Conservation (phyloP, 2,797 vertebrate species). For the Pantherophis alleghaniensis region DNA sequence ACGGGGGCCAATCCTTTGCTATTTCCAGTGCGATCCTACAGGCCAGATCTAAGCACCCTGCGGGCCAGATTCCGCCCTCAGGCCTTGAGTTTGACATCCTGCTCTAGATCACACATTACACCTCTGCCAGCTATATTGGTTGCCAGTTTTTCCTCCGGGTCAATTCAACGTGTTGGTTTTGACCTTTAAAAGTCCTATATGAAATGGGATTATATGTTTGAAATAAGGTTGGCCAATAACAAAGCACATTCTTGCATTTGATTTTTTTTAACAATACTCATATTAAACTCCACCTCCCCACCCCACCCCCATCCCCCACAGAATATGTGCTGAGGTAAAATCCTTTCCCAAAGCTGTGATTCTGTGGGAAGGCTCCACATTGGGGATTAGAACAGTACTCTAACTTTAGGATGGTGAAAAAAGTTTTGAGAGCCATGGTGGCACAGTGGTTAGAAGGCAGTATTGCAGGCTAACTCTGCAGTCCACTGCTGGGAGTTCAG, state of each 20-base stretch:
- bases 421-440: background rate
- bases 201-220: background rate
- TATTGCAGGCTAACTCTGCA: background rate
- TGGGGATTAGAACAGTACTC: background rate
- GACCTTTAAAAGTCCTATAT: background rate
- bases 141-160: background rate
- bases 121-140: background rate
- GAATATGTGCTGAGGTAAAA: background rate
- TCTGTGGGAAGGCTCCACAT: background rate
- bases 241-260: background rate
- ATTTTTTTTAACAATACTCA: background rate
- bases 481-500: background rate
- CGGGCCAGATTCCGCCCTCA: too few species aligned
- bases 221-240: background rate
- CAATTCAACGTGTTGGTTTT: background rate
- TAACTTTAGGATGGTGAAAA: background rate
- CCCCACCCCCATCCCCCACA: background rate
- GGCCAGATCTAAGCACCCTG: too few species aligned
- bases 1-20: too few species aligned
- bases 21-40: too few species aligned
- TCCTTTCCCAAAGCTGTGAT: background rate
- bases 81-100: too few species aligned
- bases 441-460: background rate
- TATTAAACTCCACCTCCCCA: background rate
- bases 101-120: background rate